Percentiles rank a stretch among this genome's conserved stretches.
Conservation (phyloP, 2,797 vertebrate genomes). For the Alauda arvensis region DNA sequence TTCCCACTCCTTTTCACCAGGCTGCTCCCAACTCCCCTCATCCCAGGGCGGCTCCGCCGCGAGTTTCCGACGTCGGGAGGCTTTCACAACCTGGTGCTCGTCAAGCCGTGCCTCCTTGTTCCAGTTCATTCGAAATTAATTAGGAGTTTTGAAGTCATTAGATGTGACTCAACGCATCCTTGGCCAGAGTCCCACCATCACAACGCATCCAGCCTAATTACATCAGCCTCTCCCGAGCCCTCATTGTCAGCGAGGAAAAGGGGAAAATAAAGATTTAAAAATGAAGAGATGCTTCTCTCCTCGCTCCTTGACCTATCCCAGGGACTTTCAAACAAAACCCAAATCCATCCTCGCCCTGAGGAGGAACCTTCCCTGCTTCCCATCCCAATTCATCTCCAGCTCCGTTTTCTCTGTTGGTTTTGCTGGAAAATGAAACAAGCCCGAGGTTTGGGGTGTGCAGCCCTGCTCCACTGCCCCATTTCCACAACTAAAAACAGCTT, state of each 20-base stretch:
- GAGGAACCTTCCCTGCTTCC: neutral
- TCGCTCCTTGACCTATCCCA: neutral
- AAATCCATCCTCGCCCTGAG: neutral
- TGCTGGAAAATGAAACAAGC: neutral
- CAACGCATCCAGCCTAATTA: neutral
- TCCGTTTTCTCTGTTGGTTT: neutral
- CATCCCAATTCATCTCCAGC: neutral
- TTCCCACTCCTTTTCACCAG: neutral
- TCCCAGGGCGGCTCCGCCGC: neutral
- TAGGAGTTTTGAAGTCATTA: slow-evolving; percentile 42
- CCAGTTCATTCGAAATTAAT: slow-evolving; percentile 53
- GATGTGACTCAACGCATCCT: slow-evolving; percentile 43
- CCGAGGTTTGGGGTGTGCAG: neutral
- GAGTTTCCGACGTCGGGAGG: neutral
- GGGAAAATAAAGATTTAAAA: neutral
- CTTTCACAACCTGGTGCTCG: neutral
- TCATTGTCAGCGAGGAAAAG: neutral
- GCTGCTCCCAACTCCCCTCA: neutral
- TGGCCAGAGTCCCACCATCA: slow-evolving; percentile 39
- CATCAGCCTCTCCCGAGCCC: slow-evolving; percentile 27
- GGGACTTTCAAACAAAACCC: neutral
- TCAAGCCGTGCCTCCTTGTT: neutral
- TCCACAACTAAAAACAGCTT: slow-evolving; percentile 37
- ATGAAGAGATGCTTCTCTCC: neutral
- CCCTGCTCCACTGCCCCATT: slow-evolving; percentile 27